Evolutionary conservation across 2,888 invertebrate genomes (phyloP), one percentile per base, ranked within the genome.

Genomic region (Tolmerus cingulatus): DNA sequence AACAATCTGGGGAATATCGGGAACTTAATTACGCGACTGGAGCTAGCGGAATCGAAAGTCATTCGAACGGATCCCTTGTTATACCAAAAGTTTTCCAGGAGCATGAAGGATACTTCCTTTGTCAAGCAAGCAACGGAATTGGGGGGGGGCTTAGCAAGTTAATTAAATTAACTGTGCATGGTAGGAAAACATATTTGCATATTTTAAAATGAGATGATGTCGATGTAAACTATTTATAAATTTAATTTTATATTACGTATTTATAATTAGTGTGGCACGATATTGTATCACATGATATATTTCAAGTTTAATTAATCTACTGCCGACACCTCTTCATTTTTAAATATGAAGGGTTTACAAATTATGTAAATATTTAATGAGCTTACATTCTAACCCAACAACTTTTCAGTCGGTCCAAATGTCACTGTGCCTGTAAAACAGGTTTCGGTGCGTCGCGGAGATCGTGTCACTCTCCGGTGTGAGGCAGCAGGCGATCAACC

Each of bases 121-220:
- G 95, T 90, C 94, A 94, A 89, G 94, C 94, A 16, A 94, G 93
- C 91, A 95, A 95, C 91, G 94, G 94, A 23, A 94, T 95, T 87
- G 95, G 95, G 0, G 93, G 94, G 4, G 94, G 94, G 51, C 93
- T 95, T 89, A 95, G 95, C 91, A 95, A 95, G 90, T 93, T 95
- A 87, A 94, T 95, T 82, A 94, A 94, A 86, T 92, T 95, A 88
- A 94, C 93, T 57, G 95, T 95, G 57, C 94, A 95, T 90, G 94
- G 95, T 95, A 93, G 5, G 78, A 27, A 57, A 19, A 30, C 66
- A 87, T 43, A 78, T 78, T 7, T 40, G 12, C 8, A n/a, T 76
- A 86, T 7, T 1, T 19, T 7, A n/a, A 55, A 55, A 7, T 16
- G 51, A 16, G 14, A 5, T 0, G 5, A 7, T 51, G n/a, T 51